Evolutionary conservation across 2,888 invertebrate species (phyloP).

Genomic region (Agriopis aurantiaria): DNA sequence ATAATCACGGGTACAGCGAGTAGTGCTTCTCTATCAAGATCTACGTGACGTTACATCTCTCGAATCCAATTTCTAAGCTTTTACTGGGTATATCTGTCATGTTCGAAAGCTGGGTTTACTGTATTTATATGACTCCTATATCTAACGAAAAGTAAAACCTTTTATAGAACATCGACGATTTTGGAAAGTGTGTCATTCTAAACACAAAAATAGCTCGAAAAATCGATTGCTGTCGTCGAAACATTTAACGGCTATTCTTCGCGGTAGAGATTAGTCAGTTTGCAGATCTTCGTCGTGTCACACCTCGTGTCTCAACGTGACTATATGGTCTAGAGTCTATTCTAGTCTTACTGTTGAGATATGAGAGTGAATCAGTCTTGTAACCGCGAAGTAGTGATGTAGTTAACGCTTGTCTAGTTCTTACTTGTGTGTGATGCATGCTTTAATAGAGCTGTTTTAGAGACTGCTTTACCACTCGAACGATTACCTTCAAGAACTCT

Average conservation of each 20-base stretch:
- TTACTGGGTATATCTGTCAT: neutral
- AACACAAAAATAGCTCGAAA: slow-evolving; percentile 78
- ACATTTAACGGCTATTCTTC: slow-evolving; percentile 61
- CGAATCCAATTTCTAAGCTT: slow-evolving; percentile 7
- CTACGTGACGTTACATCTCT: slow-evolving; percentile 37
- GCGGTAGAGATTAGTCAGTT: slow-evolving; percentile 66
- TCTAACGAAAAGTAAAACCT: neutral
- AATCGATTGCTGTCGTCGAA: slow-evolving; percentile 76
- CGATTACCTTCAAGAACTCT: neutral
- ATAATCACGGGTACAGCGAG: slow-evolving; percentile 29
- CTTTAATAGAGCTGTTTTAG: slow-evolving; percentile 49
- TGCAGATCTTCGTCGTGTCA: slow-evolving; percentile 64
- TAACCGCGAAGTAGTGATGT: slow-evolving; percentile 37
- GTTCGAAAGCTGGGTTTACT: slow-evolving; percentile 1
- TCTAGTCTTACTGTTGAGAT: slow-evolving; percentile 15
- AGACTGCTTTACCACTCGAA: slow-evolving; percentile 46
- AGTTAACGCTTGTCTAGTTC: slow-evolving; percentile 44
- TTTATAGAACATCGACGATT: slow-evolving; percentile 21
- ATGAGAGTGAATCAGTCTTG: slow-evolving; percentile 7
- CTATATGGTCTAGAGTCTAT: slow-evolving; percentile 1
- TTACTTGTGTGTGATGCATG: slow-evolving; percentile 64
- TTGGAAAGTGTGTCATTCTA: slow-evolving; percentile 67
- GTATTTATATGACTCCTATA: neutral
- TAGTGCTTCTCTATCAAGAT: slow-evolving; percentile 39
- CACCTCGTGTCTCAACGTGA: slow-evolving; percentile 55